Conservation (phyloP, 2,888 invertebrate genomes). For the Brenthis ino region DNA sequence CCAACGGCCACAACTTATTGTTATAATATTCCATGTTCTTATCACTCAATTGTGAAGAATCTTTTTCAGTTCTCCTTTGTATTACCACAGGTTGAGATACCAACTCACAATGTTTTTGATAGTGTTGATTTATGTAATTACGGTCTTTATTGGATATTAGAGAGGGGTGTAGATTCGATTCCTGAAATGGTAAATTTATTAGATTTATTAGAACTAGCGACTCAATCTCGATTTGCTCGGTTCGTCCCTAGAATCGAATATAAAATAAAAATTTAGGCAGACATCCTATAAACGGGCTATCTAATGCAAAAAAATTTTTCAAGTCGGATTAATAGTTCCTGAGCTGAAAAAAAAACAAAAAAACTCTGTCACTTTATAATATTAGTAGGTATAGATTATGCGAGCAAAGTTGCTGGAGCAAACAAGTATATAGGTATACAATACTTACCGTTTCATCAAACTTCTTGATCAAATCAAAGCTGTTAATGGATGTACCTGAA, state of each 20-base stretch:
- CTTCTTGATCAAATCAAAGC: slow-evolving; percentile 55
- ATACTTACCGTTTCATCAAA: slow-evolving; percentile 54
- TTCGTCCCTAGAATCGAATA: too few species aligned
- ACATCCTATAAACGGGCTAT: too few species aligned
- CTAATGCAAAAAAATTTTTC: too few species aligned
- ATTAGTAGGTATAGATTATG: too few species aligned
- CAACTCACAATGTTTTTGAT: slow-evolving; percentile 56
- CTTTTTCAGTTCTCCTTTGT: slow-evolving; percentile 7
- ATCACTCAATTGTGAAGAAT: slow-evolving; percentile 32
- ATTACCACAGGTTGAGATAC: slow-evolving; percentile 37
- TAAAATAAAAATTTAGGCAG: too few species aligned
- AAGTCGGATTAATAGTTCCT: neutral
- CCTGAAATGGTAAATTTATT: slow-evolving; percentile 39
- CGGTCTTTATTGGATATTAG: slow-evolving; percentile 52
- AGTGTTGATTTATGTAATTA: slow-evolving; percentile 62
- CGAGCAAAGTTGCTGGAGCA: too few species aligned
- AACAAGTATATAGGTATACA: neutral
- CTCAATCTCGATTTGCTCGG: too few species aligned
- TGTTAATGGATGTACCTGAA: slow-evolving; percentile 53
- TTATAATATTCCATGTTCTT: slow-evolving; percentile 52
- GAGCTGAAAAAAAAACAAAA: neutral
- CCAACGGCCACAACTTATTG: slow-evolving; percentile 62
- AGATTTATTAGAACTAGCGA: neutral
- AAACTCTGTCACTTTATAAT: neutral
- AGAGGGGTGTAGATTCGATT: slow-evolving; percentile 28